Percentiles rank a stretch among this genome's conserved stretches.
phyloP scores from a whole-genome alignment of 1,140 invertebrate species.

The Teleogryllus occipitalis region DNA sequence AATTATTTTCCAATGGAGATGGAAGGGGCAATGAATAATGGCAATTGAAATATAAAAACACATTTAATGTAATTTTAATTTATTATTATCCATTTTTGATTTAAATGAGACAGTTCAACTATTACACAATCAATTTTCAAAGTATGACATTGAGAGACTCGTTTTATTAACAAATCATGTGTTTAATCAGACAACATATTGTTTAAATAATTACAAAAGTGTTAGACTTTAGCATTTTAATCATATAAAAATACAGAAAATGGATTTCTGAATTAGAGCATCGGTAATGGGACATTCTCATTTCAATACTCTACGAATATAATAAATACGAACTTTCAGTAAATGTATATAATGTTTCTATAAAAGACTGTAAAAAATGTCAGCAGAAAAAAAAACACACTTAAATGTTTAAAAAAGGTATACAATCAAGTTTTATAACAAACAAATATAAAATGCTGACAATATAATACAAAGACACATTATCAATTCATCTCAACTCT shows the following conservation, averaged over 20 bases:
- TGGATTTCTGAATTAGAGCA: not conserved
- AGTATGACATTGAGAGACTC: not conserved
- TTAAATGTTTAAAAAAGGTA: not conserved
- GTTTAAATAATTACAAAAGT: not conserved
- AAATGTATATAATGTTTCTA: not conserved
- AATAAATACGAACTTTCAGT: not conserved
- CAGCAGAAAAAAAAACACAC: not conserved
- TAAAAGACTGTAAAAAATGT: constrained; percentile 2
- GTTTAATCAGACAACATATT: constrained; percentile 1
- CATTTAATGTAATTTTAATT: not conserved
- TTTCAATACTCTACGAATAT: not conserved
- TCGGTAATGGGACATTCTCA: not conserved
- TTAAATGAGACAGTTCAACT: not conserved
- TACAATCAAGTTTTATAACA: not conserved
- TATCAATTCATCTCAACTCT: not conserved
- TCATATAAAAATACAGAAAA: constrained; percentile 6
- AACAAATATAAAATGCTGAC: not conserved
- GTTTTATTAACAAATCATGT: not conserved
- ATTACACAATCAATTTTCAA: not conserved
- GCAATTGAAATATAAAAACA: not conserved
- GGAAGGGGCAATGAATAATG: not conserved
- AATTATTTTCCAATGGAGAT: too few relatives aligned
- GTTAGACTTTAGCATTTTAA: not conserved
- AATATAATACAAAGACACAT: not conserved
- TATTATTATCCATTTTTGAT: not conserved